Percentiles rank a stretch among this genome's conserved stretches.
phyloP scores from a whole-genome alignment of 2,797 vertebrate genomes.

The Muraenolepis orangiensis region DNA sequence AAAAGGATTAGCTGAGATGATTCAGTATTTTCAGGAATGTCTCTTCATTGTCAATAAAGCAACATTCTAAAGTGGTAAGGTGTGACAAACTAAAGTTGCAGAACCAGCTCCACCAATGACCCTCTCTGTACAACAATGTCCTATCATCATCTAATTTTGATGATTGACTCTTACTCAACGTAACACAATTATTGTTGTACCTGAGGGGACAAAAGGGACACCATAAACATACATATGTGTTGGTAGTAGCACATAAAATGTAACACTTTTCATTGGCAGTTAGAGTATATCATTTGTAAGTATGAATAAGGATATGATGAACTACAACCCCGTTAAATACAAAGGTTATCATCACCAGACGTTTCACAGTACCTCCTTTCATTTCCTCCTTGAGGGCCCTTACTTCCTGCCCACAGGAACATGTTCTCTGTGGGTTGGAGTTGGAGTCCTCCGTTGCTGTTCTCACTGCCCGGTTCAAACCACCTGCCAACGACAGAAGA shows the following conservation, averaged over 20 bases:
- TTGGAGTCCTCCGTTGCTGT: slow-evolving; percentile 65
- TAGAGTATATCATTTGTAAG: too few species aligned
- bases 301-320: not conserved
- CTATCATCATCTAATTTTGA: too few species aligned
- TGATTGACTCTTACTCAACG: too few species aligned
- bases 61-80: too few species aligned
- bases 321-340: not conserved
- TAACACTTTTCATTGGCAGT: not conserved
- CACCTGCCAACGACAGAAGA: slow-evolving; percentile 75
- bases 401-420: slow-evolving; percentile 93
- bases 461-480: slow-evolving; percentile 66
- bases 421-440: slow-evolving; percentile 76
- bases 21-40: too few species aligned
- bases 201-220: not conserved
- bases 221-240: not conserved
- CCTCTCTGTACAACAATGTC: too few species aligned
- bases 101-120: too few species aligned
- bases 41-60: too few species aligned
- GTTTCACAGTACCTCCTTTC: slow-evolving; percentile 79
- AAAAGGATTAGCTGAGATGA: too few species aligned
- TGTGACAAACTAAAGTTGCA: too few species aligned
- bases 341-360: not conserved
- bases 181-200: too few species aligned
- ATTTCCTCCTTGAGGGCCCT: slow-evolving; percentile 77
- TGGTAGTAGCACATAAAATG: not conserved